Evolutionary conservation across 2,113 vertebrate species (phyloP), one percentile per base, ranked within the genome.

Genomic region (human): DNA sequence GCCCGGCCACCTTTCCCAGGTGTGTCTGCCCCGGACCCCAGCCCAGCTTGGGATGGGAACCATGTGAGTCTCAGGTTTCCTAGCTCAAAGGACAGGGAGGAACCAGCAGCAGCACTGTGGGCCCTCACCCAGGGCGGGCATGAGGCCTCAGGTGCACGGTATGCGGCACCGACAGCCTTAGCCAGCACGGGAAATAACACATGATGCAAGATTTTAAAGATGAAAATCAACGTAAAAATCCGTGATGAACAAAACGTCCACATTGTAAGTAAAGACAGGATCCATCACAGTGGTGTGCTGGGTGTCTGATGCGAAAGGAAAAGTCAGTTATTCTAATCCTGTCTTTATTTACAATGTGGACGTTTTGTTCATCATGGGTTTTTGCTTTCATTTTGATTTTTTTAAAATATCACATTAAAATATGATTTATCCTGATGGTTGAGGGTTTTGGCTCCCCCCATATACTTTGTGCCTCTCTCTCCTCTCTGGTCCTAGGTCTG

Each of bases 191-290:
- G 75, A 83, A 79, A 57, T 35, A 59, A 43, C 32, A 70, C 38
- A 86, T 84, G 50, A 27, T 38, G 50, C 30, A 52, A 40, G 57
- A 76, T 52, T 95, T 75, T 50, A 55, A 43, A 90, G 81, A 55
- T n/a, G 17, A 89, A 96, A 96, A 81, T 72, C 9, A 76, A 79
- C 43, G 61, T 68, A 93, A 73, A 97, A 81, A 90, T 83, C 84
- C 30, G 68, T 20, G 27, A 43, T 12, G 64, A 95, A 90, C 55
- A 84, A 86, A 94, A 76, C 50, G 30, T 27, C 64, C 70, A 61
- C 70, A 73, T 91, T 90, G 72, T 59, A 64, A 79, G 59, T 92
- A 68, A 88, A 85, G 75, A 79, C 50, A 80, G 50, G 89, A 50
- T 84, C 50, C 14, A 48, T 81, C 25, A 48, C 17, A 30, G 64